Conservation (phyloP, 2,797 vertebrate genomes). For the Falco berigora region DNA sequence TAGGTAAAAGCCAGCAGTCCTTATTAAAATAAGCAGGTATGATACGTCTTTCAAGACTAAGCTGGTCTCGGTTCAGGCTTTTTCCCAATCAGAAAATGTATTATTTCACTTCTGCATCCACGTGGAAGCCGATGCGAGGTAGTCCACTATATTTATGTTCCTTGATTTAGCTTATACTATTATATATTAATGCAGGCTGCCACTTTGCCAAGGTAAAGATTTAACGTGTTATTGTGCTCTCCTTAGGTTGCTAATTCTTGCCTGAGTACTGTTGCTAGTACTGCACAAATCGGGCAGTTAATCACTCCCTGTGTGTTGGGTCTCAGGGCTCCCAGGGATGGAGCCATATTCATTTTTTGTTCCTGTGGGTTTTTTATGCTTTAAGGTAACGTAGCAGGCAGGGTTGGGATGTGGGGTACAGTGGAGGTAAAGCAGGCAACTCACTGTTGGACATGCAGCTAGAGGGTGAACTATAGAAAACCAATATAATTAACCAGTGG, state of each 20-base stretch:
- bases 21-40: not conserved
- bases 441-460: not conserved
- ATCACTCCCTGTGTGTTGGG: not conserved
- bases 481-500: not conserved
- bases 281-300: not conserved
- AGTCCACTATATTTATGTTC: not conserved
- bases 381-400: not conserved
- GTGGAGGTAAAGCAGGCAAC: not conserved
- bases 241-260: not conserved
- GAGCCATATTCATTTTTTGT: not conserved
- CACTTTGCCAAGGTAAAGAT: not conserved
- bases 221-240: not conserved
- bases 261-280: not conserved
- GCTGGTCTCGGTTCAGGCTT: not conserved
- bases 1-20: not conserved
- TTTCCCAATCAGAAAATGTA: not conserved
- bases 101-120: not conserved
- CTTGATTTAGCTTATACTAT: not conserved
- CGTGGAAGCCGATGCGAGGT: rapidly evolving
- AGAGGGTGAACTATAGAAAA: not conserved
- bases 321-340: not conserved
- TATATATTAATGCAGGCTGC: not conserved
- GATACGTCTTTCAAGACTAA: not conserved
- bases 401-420: not conserved
- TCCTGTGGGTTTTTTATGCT: not conserved